Percentiles rank a stretch among this genome's conserved stretches.
Conservation (phyloP, 2,113 vertebrate species). For the Platichthys stellatus region DNA sequence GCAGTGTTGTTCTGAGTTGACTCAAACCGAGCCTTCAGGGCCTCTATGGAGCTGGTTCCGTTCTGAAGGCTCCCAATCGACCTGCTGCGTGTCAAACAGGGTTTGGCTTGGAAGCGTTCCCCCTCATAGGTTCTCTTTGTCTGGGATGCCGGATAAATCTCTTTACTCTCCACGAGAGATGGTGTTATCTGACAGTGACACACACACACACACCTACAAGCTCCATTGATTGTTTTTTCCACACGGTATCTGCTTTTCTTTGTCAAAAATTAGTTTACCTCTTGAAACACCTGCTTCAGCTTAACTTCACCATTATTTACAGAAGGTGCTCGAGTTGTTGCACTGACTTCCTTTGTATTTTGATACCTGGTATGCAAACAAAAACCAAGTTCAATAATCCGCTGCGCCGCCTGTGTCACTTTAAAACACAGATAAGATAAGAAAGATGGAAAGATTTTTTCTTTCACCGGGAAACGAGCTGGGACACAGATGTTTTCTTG, state of each 20-base stretch:
- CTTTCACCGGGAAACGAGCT: conserved; percentile 82
- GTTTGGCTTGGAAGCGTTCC: conserved; percentile 15
- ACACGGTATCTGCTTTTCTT: not conserved
- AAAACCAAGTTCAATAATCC: not conserved
- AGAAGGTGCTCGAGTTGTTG: conserved; percentile 17
- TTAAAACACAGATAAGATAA: not conserved
- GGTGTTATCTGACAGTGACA: conserved; percentile 34
- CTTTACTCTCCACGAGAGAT: conserved; percentile 6
- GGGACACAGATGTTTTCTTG: conserved; percentile 81
- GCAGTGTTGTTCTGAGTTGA: conserved; percentile 21
- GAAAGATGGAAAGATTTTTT: not conserved
- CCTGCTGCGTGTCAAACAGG: conserved; percentile 60
- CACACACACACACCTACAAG: not conserved
- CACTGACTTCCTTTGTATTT: conserved; percentile 59
- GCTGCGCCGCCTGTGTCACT: too few species aligned
- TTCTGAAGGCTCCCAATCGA: conserved; percentile 64
- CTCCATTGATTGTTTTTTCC: not conserved
- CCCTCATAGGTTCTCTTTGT: conserved; percentile 35
- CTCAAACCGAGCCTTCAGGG: conserved; percentile 77
- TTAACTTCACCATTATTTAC: conserved; percentile 42
- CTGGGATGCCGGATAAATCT: conserved; percentile 26
- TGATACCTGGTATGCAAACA: conserved; percentile 82
- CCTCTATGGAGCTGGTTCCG: conserved; percentile 37
- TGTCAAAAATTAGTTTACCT: conserved; percentile 62
- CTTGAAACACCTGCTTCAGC: conserved; percentile 26